These are phyloP conservation scores for Orthonyx spaldingii DNA, from an alignment of 2,113 vertebrate species.

Conservation along the genomic window DNA sequence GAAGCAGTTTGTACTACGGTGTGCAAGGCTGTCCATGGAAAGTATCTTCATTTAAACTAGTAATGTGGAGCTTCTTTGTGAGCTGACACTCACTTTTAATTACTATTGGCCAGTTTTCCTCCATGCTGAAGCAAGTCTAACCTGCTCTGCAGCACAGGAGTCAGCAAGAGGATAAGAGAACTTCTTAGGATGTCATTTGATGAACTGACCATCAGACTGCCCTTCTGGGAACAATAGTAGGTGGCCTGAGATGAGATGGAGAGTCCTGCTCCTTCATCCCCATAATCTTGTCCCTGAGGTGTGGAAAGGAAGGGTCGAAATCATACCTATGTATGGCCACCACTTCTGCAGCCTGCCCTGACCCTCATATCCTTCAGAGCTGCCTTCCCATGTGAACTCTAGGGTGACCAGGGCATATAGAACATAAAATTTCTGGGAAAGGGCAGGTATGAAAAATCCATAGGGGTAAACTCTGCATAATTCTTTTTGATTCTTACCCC, in stretches of 20 bases:
- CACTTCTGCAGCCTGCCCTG: neutral
- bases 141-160: neutral
- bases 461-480: neutral
- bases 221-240: neutral
- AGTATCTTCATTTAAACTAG: conserved; percentile 37
- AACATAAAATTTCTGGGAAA: neutral
- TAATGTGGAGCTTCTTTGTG: neutral
- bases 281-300: neutral
- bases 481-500: neutral
- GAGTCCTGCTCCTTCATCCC: neutral
- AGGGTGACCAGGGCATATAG: neutral
- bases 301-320: neutral
- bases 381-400: neutral
- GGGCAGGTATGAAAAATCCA: neutral
- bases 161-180: neutral
- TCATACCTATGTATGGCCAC: neutral
- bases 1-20: neutral
- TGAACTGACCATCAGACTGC: neutral
- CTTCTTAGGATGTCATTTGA: neutral
- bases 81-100: conserved; percentile 31
- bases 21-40: neutral
- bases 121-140: neutral
- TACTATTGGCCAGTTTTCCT: neutral
- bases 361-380: neutral
- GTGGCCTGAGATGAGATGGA: neutral